Evolutionary conservation across 2,113 vertebrate genomes (phyloP), one percentile per base, ranked within the genome.

Genomic region (Cisticola juncidis): DNA sequence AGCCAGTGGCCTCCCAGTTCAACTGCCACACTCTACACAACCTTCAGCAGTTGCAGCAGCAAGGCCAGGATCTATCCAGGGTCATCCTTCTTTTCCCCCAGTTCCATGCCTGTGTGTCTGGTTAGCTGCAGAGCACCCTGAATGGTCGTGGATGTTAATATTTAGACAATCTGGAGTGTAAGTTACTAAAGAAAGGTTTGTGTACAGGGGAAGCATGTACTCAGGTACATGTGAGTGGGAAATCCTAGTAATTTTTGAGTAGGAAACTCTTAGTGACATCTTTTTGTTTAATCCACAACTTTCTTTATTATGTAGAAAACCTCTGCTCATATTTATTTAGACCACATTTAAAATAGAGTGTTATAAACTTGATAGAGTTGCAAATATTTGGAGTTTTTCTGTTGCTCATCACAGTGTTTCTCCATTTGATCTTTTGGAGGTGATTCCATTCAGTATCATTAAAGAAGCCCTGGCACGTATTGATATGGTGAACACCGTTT

Each of bases 391-490:
- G 2, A 5, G 44, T 47, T 79, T 86, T 79, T 66, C 62, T 58
- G 17, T 42, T 51, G n/a, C 11, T 7, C 8, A 26, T 40, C 22
- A 40, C 62, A 20, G 3, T 62, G 9, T 78, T 90, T 73, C 11
- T 64, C 12, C 10, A n/a, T 9, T 73, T 56, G 13, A 47, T 35
- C 11, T 7, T n/a, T 78, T 84, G 21, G 64, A 61, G 24, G 3
- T 38, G 4, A 61, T 44, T 51, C 5, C 3, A 19, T 31, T 45
- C 40, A 68, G 12, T 12, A 26, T 11, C 10, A 51, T 14, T 14
- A 61, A 36, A 78, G 22, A 66, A 65, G 2, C 10, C 1, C 10
- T 51, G 56, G 23, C 12, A 26, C 2, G 0, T 51, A 38, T 0
- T 51, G 14, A 38, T 35, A 64, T 9, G 2, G 2, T 64, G 5